phyloP scores from a whole-genome alignment of 2,888 invertebrate species.

The Rhopalosiphum nymphaeae region DNA sequence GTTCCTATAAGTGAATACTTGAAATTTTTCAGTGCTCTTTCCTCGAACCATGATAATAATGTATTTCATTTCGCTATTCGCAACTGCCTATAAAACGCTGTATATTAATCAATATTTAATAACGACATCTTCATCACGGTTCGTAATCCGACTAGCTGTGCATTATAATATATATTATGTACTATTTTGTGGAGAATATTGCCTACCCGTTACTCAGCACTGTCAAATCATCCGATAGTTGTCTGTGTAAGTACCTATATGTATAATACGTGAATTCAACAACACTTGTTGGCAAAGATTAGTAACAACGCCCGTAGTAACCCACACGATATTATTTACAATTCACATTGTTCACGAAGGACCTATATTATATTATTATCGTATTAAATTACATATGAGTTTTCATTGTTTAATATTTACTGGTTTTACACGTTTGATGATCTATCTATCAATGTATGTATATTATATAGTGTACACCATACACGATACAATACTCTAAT shows the following conservation, averaged over 20 bases:
- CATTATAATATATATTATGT: not conserved
- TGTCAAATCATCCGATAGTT: not conserved
- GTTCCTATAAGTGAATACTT: not conserved
- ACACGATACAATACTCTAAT: not conserved
- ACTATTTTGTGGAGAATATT: not conserved
- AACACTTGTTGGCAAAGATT: constrained; percentile 5
- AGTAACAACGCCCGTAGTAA: not conserved
- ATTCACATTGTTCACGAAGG: not conserved
- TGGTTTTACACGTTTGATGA: not conserved
- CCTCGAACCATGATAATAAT: not conserved
- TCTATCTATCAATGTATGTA: not conserved
- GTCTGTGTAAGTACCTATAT: not conserved
- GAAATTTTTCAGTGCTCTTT: not conserved
- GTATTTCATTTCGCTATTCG: not conserved
- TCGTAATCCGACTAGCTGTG: constrained; percentile 20
- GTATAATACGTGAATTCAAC: not conserved
- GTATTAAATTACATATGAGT: not conserved
- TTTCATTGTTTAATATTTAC: not conserved
- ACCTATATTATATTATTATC: not conserved
- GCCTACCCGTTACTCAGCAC: not conserved
- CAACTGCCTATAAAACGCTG: not conserved
- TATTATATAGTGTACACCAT: not conserved
- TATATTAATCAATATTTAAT: constrained; percentile 37
- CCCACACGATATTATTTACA: not conserved
- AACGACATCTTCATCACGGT: constrained; percentile 15